Conservation (phyloP, 2,113 vertebrate genomes). For the Monopterus albus region DNA sequence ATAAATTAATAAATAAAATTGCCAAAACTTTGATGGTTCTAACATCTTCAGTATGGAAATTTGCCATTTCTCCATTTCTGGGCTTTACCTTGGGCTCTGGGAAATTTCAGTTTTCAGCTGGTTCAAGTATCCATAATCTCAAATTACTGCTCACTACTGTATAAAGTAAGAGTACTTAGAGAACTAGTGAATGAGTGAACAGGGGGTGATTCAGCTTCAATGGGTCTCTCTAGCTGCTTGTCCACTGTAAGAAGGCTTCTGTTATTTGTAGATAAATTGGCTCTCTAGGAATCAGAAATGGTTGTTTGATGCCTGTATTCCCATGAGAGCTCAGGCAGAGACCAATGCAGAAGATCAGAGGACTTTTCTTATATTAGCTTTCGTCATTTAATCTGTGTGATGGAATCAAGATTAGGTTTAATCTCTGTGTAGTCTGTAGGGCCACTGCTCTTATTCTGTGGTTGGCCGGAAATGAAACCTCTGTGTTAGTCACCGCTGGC, state of each 20-base stretch:
- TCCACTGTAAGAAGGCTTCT: not conserved
- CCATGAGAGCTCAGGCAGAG: not conserved
- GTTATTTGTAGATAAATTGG: not conserved
- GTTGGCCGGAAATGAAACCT: conserved; percentile 27
- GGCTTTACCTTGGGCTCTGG: too few relatives aligned
- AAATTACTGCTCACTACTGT: too few relatives aligned
- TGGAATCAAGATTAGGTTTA: conserved; percentile 38
- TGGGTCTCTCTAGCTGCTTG: not conserved
- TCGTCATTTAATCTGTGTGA: conserved; percentile 33
- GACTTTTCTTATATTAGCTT: conserved; percentile 35
- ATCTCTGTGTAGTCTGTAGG: conserved; percentile 13
- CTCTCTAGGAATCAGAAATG: not conserved
- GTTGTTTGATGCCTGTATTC: conserved; percentile 7
- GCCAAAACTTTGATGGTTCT: too few relatives aligned
- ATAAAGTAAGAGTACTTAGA: too few relatives aligned
- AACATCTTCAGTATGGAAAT: too few relatives aligned
- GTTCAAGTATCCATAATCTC: too few relatives aligned
- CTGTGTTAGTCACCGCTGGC: conserved; percentile 14
- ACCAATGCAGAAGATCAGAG: not conserved
- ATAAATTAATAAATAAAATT: too few relatives aligned
- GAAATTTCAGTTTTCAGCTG: too few relatives aligned
- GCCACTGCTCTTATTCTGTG: conserved; percentile 16
- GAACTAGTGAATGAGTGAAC: not conserved
- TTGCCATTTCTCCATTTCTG: too few relatives aligned
- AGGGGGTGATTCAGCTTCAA: not conserved